A percentile compares a stretch with the other conserved stretches of the same genome.
Conservation (phyloP, 2,888 invertebrate genomes). For the Arenicola marina region DNA sequence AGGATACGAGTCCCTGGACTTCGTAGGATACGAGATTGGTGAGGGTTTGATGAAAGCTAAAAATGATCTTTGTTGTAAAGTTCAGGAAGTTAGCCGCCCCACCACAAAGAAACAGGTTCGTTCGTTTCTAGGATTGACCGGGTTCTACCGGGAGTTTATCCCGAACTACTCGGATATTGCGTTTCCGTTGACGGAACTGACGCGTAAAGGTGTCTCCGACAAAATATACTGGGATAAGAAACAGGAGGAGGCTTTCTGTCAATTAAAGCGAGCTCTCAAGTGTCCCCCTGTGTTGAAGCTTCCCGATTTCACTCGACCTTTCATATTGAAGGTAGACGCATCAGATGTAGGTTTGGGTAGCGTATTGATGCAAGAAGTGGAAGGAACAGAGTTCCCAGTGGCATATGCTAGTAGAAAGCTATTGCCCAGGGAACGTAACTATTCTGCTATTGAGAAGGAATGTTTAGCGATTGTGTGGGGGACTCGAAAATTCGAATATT, state of each 20-base stretch:
- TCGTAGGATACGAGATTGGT: neutral
- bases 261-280: neutral
- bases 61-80: neutral
- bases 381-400: slow-evolving; percentile 25
- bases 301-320: slow-evolving; percentile 18
- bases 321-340: slow-evolving; percentile 31
- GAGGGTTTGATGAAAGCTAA: neutral
- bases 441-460: no score
- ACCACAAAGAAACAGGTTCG: slow-evolving; percentile 3
- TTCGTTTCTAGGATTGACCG: neutral
- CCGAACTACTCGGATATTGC: slow-evolving; percentile 30
- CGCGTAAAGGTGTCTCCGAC: slow-evolving; percentile 23
- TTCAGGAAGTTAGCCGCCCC: neutral
- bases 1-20: neutral
- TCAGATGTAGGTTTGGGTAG: slow-evolving; percentile 28
- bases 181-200: slow-evolving; percentile 26
- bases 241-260: neutral
- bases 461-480: no score
- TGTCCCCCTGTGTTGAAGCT: slow-evolving; percentile 20
- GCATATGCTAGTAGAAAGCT: slow-evolving; percentile 34
- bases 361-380: slow-evolving; percentile 30
- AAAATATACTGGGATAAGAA: slow-evolving; percentile 17
- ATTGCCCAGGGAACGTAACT: no score
- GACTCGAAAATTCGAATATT: no score
- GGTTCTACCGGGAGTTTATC: slow-evolving; percentile 15